Conservation (phyloP, 2,113 vertebrate species). For the Hyperoodon ampullatus region DNA sequence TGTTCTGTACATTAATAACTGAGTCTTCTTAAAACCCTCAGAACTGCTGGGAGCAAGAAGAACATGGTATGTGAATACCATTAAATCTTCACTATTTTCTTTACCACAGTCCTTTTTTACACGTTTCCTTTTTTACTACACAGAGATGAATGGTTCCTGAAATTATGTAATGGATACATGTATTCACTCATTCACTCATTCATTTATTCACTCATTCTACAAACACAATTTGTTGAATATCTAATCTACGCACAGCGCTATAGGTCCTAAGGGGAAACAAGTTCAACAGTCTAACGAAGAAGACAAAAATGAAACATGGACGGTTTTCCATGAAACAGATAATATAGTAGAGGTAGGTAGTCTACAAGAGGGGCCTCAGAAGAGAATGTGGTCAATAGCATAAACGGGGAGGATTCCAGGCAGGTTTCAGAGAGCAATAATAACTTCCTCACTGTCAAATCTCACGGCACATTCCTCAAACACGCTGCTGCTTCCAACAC, state of each 20-base stretch:
- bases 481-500: background rate
- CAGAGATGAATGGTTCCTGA: background rate
- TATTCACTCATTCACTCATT: background rate
- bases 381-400: background rate
- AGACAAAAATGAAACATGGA: background rate
- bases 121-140: background rate
- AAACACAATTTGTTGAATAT: constrained; percentile 22
- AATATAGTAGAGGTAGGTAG: background rate
- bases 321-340: background rate
- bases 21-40: constrained; percentile 61
- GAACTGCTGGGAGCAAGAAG: background rate
- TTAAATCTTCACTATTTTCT: background rate
- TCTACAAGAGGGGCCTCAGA: background rate
- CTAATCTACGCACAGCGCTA: background rate
- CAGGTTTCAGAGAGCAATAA: background rate
- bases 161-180: background rate
- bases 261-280: background rate
- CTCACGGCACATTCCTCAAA: background rate
- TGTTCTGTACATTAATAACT: constrained; percentile 74
- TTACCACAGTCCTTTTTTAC: background rate
- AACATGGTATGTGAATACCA: background rate
- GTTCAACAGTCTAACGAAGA: background rate
- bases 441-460: background rate
- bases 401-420: background rate
- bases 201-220: background rate